A percentile compares a stretch with the other conserved stretches of the same genome.
Evolutionary conservation across 2,113 vertebrate species (phyloP).

Genomic region (Leucopsar rothschildi): DNA sequence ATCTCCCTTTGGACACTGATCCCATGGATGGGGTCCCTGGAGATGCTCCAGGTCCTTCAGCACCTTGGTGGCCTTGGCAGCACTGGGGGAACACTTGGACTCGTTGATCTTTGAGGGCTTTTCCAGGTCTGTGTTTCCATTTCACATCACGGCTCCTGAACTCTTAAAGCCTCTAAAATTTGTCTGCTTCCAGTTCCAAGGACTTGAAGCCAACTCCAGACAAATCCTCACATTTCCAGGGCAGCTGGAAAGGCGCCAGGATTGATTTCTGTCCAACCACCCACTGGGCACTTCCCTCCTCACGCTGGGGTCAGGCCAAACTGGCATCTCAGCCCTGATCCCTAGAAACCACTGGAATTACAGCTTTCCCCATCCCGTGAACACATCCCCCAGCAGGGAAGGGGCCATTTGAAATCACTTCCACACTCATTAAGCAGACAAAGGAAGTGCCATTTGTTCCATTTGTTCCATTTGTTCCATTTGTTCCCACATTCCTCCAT

Average conservation of each 20-base stretch:
- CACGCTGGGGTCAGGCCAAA: neutral
- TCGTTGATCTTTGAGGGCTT: fast-evolving
- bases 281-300: neutral
- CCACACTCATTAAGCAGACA: neutral
- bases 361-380: neutral
- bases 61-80: neutral
- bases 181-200: neutral
- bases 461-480: neutral
- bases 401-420: neutral
- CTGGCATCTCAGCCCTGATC: neutral
- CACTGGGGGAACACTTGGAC: neutral
- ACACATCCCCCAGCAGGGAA: neutral
- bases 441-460: neutral
- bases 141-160: fast-evolving
- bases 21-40: neutral
- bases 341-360: neutral
- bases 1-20: neutral
- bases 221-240: neutral
- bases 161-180: neutral
- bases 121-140: neutral
- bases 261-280: neutral
- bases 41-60: neutral
- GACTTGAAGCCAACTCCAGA: neutral
- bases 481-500: neutral
- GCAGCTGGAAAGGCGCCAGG: neutral